Evolutionary conservation across 2,888 invertebrate genomes (phyloP).

Genomic region (Noctua comes): DNA sequence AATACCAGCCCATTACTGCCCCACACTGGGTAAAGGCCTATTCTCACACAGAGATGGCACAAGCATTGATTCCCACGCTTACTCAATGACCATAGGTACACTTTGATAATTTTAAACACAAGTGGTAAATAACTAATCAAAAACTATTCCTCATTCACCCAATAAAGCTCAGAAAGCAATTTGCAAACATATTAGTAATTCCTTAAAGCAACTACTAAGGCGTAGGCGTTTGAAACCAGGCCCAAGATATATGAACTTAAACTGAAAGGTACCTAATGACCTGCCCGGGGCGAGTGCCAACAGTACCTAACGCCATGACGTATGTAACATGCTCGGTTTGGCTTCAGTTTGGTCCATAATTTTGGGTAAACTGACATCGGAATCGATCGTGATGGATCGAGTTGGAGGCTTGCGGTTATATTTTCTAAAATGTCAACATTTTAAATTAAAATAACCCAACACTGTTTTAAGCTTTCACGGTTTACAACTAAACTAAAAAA

Average conservation of each 20-base stretch:
- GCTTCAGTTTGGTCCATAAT: slow-evolving; percentile 34
- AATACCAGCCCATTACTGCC: not conserved
- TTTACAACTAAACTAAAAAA: too few species aligned
- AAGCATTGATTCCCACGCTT: not conserved
- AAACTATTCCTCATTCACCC: not conserved
- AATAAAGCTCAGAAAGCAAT: slow-evolving; percentile 30
- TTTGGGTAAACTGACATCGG: slow-evolving; percentile 7
- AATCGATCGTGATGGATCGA: slow-evolving; percentile 14
- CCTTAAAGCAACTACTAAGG: not conserved
- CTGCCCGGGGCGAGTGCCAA: slow-evolving; percentile 38
- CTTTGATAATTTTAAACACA: not conserved
- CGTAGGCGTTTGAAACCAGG: slow-evolving; percentile 23
- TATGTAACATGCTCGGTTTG: slow-evolving; percentile 32
- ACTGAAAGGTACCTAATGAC: slow-evolving; percentile 47
- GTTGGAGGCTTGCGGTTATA: not conserved
- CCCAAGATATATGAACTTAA: slow-evolving; percentile 48
- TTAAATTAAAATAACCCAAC: not conserved
- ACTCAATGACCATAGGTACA: not conserved
- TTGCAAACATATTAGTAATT: slow-evolving; percentile 16
- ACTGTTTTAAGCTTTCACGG: too few species aligned
- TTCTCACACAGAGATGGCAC: not conserved
- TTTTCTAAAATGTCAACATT: not conserved
- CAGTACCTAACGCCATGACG: slow-evolving; percentile 30
- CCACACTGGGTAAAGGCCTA: fast-evolving
- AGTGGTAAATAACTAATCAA: not conserved